Evolutionary conservation across 2,888 invertebrate species (phyloP).

Genomic region (Melanostoma mellinum): DNA sequence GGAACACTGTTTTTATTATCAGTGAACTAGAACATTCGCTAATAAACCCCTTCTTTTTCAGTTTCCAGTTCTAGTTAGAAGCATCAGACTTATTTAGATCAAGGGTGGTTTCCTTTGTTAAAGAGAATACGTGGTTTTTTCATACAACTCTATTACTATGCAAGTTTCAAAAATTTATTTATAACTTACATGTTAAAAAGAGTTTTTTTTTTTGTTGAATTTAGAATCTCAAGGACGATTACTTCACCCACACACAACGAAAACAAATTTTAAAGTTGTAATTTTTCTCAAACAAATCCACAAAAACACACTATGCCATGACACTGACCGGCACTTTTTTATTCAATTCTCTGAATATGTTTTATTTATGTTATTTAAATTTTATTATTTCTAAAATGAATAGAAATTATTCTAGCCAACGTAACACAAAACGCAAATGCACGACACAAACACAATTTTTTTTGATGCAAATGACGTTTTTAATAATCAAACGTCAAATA

Average conservation of each 20-base stretch:
- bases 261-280: not conserved
- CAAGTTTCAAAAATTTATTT: not conserved
- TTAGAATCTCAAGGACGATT: slow-evolving; percentile 21
- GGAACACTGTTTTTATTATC: no score
- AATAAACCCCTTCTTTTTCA: no score
- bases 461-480: slow-evolving; percentile 36
- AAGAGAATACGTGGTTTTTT: no score
- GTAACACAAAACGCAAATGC: slow-evolving; percentile 47
- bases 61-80: no score
- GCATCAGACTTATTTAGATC: no score
- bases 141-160: no score
- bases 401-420: slow-evolving; percentile 40
- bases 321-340: slow-evolving; percentile 24
- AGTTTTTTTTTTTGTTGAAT: slow-evolving; percentile 10
- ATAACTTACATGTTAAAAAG: slow-evolving; percentile 27
- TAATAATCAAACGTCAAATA: slow-evolving; percentile 14
- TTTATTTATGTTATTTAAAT: slow-evolving; percentile 13
- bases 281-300: slow-evolving; percentile 28
- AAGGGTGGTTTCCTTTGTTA: no score
- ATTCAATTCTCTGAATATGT: not conserved
- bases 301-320: not conserved
- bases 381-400: slow-evolving; percentile 3
- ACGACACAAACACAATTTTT: slow-evolving; percentile 29
- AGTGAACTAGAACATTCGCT: no score
- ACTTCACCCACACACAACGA: slow-evolving; percentile 16